Evolutionary conservation across 2,888 invertebrate genomes (phyloP).

Genomic region (Eupithecia exiguata): DNA sequence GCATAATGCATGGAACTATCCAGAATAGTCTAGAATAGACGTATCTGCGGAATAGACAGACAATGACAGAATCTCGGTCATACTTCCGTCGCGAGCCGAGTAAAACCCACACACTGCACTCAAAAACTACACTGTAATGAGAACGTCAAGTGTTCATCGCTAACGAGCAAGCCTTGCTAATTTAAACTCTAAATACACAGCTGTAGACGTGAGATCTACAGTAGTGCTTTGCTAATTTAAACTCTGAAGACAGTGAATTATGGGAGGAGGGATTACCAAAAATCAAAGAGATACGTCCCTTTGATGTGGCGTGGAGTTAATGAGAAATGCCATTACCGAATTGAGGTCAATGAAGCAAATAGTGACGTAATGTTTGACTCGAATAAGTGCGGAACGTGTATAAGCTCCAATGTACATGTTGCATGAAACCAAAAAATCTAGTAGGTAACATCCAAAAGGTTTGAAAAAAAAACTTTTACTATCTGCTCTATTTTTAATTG

Average conservation of each 20-base stretch:
- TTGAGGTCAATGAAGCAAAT: conserved; percentile 19
- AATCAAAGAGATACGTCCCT: conserved; percentile 48
- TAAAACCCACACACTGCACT: conserved; percentile 53
- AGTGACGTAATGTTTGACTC: neutral
- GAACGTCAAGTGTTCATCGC: conserved; percentile 54
- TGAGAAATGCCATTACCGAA: conserved; percentile 39
- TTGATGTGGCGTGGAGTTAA: conserved; percentile 39
- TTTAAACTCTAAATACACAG: conserved; percentile 38
- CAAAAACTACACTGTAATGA: conserved; percentile 58
- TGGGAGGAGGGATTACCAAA: conserved; percentile 43
- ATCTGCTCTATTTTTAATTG: too few relatives aligned
- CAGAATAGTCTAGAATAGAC: conserved; percentile 4
- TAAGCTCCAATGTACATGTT: neutral
- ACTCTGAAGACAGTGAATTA: conserved; percentile 22
- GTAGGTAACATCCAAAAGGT: too few relatives aligned
- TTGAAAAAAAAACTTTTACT: too few relatives aligned
- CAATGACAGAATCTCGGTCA: conserved; percentile 52
- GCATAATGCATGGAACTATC: conserved; percentile 11
- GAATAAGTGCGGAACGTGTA: neutral
- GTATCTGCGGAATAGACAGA: conserved; percentile 40
- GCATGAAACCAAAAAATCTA: too few relatives aligned
- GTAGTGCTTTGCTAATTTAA: neutral
- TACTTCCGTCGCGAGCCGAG: conserved; percentile 45
- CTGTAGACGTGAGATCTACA: neutral
- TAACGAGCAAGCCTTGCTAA: conserved; percentile 50